phyloP scores from a whole-genome alignment of 1,140 invertebrate genomes.

The Anoplolepis gracilipes region DNA sequence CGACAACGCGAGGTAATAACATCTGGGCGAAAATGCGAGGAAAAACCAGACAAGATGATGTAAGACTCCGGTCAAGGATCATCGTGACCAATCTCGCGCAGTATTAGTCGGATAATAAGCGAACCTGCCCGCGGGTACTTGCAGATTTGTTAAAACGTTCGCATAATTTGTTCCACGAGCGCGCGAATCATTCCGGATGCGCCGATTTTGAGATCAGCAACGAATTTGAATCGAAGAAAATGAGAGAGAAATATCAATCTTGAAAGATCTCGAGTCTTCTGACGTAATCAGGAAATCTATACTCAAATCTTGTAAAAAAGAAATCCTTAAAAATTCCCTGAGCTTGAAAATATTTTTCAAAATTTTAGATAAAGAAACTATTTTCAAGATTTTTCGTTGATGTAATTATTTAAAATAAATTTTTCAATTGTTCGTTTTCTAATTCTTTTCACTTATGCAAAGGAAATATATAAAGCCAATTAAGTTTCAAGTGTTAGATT shows the following conservation, averaged over 20 bases:
- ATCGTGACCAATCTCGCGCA: conserved; percentile 25
- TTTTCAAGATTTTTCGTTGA: no score
- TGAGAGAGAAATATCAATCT: not conserved
- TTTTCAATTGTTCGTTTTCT: no score
- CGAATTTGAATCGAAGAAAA: not conserved
- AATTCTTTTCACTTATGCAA: no score
- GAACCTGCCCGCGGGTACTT: conserved; percentile 22
- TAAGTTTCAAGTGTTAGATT: no score
- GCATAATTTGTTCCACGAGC: conserved; percentile 17
- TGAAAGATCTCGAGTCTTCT: no score
- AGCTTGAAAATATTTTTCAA: no score
- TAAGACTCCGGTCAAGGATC: conserved; percentile 20
- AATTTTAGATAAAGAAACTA: no score
- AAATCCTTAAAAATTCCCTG: no score
- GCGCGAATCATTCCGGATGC: conserved; percentile 8
- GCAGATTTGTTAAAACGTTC: conserved; percentile 35
- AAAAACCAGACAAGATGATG: conserved; percentile 41
- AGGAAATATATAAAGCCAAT: no score
- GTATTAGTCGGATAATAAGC: conserved; percentile 27
- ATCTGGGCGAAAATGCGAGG: conserved; percentile 37
- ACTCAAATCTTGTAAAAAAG: no score
- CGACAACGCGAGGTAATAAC: conserved; percentile 37
- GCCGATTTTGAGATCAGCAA: not conserved
- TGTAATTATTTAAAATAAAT: no score
- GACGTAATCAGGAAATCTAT: no score